Base-by-base conservation (phyloP, 2,113 vertebrate species). In the Phylloscopus trochilus region DNA sequence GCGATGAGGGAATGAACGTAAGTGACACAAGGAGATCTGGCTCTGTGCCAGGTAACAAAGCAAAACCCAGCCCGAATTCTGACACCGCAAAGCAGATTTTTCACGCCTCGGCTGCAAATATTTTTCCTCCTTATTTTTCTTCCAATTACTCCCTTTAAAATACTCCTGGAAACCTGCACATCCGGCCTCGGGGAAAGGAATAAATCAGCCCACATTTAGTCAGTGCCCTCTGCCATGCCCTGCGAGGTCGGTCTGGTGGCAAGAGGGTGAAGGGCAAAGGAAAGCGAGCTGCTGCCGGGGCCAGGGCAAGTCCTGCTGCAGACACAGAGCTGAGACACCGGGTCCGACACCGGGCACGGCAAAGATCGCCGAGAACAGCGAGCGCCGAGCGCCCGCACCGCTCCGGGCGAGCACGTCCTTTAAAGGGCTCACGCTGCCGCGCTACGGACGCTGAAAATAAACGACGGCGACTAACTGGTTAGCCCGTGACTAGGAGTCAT, bases 311-410 rank as follows among this genome's bases (percentile, higher is more conserved):
- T 3, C 13, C 37, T 3, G 59, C 6, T 0, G 3, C 26, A 9
- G 35, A 11, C 31, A 2, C 59, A 7, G 12, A 7, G 8, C 39
- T 5, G 11, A 22, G 33, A 1, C 4, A 5, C 13, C 49, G 1
- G 58, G 4, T 2, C 15, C 7, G 31, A 3, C 2, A 27, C 1
- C 4, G 51, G 1, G 44, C 44, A 13, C 18, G 37, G 39, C 56
- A 17, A 1, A 60, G 18, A 37, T 2, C 55, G 1, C 43, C 1
- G 56, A 0, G 0, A 39, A 1, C 68, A 13, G 37, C 77, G 44
- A 49, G 6, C 35, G 3, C 49, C 0, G 56, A 24, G 7, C 13
- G 39, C 47, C 10, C 44, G 30, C 30, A 5, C 1, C 5, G 49
- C 43, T 7, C 31, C 13, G 62, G 2, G 27, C 0, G 3, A 35